Base-by-base conservation (phyloP, 23 tunicate genomes). In the Ascidia mentula region DNA sequence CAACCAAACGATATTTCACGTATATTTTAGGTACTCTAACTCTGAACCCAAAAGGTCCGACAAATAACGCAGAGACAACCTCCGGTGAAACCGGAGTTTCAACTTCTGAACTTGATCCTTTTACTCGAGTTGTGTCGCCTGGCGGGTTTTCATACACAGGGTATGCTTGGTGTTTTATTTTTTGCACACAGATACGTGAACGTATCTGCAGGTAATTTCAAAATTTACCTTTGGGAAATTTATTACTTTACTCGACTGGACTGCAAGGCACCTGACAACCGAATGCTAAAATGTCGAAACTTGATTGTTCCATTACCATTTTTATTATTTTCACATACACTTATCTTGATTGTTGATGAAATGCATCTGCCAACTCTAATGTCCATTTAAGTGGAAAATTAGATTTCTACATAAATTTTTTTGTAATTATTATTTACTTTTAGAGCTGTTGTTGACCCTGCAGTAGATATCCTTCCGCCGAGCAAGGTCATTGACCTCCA, bases 71-170 rank as follows among this genome's bases (percentile, higher is more conserved):
- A 79, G 38, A 32, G 3, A 39, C 45, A 1, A 26, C 35, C 20
- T 40, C 28, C 12, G 7, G 37, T 6, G 37, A 75, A 32, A 40
- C 20, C 37, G 78, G 84, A 69, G 69, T 69, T 1, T 6, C 81
- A 0, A 39, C 61, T 31, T n/a, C 70, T 18, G 81, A 76, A n/a
- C 36, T 80, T 74, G 91, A 87, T 38, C 76, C 80, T 6, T 87
- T 87, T 53, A 8, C 60, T 15, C 74, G 91, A 74, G 75, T 80
- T 61, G 81, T 72, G 32, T 80, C 91, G 24, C 79, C 81, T 6
- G 91, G 91, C 17, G 91, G 85, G 17, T 87, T 87, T 75, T 74
- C 81, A 5, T 87, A 53, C 36, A 37, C 81, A 9, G 91, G 85
- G 91, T 87, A 73, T 69, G 42, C 39, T 20, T 18, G 26, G 22